Conservation (phyloP, 1,140 invertebrate species). For the Ceratina australensis region DNA sequence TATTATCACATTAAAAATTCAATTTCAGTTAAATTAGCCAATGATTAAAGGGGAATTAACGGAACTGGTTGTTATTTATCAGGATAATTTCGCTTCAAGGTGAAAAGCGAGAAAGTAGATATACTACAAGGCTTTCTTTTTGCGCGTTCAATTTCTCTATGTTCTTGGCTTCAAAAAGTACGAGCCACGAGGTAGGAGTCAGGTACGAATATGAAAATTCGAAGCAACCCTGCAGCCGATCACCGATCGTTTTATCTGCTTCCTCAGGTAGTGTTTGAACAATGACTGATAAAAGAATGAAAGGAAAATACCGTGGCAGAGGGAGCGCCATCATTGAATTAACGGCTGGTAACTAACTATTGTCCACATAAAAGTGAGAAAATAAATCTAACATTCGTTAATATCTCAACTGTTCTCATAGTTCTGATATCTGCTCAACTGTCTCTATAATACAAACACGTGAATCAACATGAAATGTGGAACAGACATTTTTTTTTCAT, state of each 20-base stretch:
- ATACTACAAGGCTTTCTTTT: background rate
- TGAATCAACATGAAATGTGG: background rate
- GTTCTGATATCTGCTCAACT: no score
- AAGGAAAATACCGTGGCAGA: no score
- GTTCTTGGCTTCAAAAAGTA: no score
- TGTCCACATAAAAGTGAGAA: no score
- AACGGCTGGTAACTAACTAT: no score
- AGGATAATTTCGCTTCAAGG: constrained; percentile 20
- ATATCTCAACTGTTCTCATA: no score
- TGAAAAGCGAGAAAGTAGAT: constrained; percentile 42
- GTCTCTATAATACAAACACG: background rate
- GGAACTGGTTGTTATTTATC: background rate
- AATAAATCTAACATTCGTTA: no score
- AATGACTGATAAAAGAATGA: background rate
- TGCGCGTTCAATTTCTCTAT: no score
- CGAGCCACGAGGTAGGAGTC: background rate
- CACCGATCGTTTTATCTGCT: constrained; percentile 48
- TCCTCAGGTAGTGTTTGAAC: constrained; percentile 45
- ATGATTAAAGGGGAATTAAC: background rate
- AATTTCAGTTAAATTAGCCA: no score
- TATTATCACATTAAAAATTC: no score
- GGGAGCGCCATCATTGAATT: no score
- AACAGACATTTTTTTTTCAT: no score
- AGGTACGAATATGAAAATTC: background rate
- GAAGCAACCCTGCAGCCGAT: constrained; percentile 2